These are phyloP conservation scores for Halocynthia roretzi DNA, from an alignment of 23 tunicate species.

Conservation along the genomic window DNA sequence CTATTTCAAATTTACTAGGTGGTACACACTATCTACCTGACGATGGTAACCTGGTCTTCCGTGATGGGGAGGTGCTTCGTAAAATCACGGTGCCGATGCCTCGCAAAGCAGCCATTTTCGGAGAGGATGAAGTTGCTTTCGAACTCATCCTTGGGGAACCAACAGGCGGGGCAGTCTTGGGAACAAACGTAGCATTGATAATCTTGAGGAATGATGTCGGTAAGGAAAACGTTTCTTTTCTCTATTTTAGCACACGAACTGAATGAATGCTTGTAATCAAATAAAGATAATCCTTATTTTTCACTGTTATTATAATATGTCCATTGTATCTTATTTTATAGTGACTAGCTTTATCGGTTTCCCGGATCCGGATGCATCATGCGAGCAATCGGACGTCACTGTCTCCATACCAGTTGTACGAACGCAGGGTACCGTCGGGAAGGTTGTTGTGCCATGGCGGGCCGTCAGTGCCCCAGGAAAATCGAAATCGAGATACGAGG, in stretches of 20 bases:
- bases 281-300: not conserved
- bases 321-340: conserved; percentile 1
- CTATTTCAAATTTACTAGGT: conserved; percentile 25
- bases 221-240: conserved; percentile 2
- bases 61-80: conserved; percentile 68
- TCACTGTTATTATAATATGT: not conserved
- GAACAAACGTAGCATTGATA: conserved; percentile 47
- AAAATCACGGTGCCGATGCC: conserved; percentile 83
- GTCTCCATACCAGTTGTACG: conserved; percentile 66
- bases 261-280: not conserved
- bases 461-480: conserved; percentile 63
- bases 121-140: conserved; percentile 74
- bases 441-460: conserved; percentile 69
- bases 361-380: conserved; percentile 26
- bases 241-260: not conserved
- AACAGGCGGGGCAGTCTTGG: conserved; percentile 78
- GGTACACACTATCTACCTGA: conserved; percentile 80
- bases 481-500: conserved; percentile 65
- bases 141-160: conserved; percentile 61
- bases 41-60: conserved; percentile 84
- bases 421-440: conserved; percentile 37
- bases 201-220: conserved; percentile 75
- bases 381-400: conserved; percentile 70
- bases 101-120: conserved; percentile 58
- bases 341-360: conserved; percentile 64